Evolutionary conservation across 1,140 invertebrate genomes (phyloP), one percentile per base, ranked within the genome.

Genomic region (Watersipora subatra): DNA sequence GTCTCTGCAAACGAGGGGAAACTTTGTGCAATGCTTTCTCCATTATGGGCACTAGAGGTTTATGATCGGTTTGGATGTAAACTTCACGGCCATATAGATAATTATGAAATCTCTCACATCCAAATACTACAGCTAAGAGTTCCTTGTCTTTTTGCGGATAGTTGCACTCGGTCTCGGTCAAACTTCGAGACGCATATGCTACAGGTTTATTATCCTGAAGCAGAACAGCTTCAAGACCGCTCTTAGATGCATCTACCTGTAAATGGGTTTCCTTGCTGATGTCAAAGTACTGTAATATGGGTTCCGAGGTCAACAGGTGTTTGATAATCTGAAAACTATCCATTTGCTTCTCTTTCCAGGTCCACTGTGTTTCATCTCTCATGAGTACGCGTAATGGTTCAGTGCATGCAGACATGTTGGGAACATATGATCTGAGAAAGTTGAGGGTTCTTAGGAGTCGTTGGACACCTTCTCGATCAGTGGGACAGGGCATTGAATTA

Each of bases 141-240:
- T 84, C 81, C 65, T 78, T 76, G 64, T 84, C 80, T 1, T 83
- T 77, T 68, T 83, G 77, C 17, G 73, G 76, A 66, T 83, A 82
- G 30, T 81, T 80, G 28, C 69, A n/a, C 70, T 84, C 78, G 29
- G 74, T 70, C 3, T 64, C 3, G 2, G 76, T 79, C 15, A 83
- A 67, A 12, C 77, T 71, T 30, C 78, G 66, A 2, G 79, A 83
- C 2, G 78, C 78, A 67, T 74, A 83, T 19, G 77, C 75, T 1
- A 83, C 71, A 1, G 76, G 76, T 69, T 71, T 71, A 76, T 75
- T 24, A 62, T 81, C 72, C 67, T 84, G 81, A 2, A 80, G 57
- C 0, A 83, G 46, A 12, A 77, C 73, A 27, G 75, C 75, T 20
- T 78, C 80, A 24, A 83, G 64, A 0, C 76, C 81, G 34, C 71